Conservation (phyloP, 2,113 vertebrate genomes). For the Anthoscopus minutus region DNA sequence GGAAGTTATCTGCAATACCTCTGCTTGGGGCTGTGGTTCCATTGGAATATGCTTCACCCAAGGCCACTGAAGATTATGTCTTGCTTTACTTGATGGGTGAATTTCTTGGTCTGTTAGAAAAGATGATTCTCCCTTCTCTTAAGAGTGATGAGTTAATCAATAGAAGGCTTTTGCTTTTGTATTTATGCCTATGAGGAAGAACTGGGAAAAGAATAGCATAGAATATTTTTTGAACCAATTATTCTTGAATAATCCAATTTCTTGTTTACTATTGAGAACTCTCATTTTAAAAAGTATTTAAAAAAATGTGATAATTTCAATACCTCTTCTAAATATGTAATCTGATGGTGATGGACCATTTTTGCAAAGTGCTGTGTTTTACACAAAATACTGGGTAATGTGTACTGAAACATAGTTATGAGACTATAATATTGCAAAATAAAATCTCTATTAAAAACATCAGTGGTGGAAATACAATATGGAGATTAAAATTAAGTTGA, state of each 20-base stretch:
- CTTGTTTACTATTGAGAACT: neutral
- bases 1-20: neutral
- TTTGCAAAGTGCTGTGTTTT: neutral
- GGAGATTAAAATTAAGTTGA: constrained; percentile 11
- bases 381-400: neutral
- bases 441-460: constrained; percentile 4
- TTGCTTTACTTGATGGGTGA: neutral
- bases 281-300: neutral
- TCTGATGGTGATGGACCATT: neutral
- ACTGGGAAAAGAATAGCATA: neutral
- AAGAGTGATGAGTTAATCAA: neutral
- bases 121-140: neutral
- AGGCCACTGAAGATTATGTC: neutral
- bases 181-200: neutral
- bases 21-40: neutral
- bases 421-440: neutral
- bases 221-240: neutral
- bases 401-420: neutral
- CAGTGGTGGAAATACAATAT: neutral
- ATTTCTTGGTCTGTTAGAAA: neutral
- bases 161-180: neutral
- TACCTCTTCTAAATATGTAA: neutral
- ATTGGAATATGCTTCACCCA: neutral
- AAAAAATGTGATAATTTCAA: neutral
- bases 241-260: neutral